A percentile compares a stretch with the other conserved stretches of the same genome.
These are phyloP conservation scores for Muntiacus muntjak DNA, from an alignment of 2,113 vertebrate genomes.

Conservation along the genomic window DNA sequence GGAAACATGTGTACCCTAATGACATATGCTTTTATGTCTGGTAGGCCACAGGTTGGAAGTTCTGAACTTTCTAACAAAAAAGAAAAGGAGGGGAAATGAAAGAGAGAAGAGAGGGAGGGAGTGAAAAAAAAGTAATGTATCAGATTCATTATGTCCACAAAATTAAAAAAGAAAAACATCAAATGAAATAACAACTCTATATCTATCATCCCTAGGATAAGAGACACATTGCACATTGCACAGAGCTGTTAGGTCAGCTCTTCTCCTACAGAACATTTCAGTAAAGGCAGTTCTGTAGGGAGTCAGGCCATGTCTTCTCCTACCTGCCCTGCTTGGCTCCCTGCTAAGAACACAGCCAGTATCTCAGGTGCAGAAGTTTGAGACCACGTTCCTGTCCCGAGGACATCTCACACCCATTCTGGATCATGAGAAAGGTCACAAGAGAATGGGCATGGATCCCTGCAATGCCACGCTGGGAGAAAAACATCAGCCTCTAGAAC, in stretches of 20 bases:
- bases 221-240: background rate
- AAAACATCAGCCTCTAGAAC: background rate
- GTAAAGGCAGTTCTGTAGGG: background rate
- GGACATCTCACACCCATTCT: background rate
- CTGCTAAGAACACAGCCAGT: background rate
- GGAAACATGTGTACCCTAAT: background rate
- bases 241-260: background rate
- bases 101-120: rapidly evolving
- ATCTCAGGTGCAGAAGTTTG: background rate
- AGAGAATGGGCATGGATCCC: background rate
- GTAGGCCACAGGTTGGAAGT: background rate
- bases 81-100: background rate
- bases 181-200: background rate
- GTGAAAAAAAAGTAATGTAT: background rate
- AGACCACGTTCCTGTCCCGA: background rate
- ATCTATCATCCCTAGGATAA: background rate
- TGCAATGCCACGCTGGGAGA: background rate
- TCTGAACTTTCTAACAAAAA: background rate
- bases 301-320: background rate
- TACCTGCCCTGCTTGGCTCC: background rate
- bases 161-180: background rate
- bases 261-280: background rate
- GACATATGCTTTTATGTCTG: background rate
- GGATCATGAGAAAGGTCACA: background rate
- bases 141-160: background rate